These are phyloP conservation scores for Ornithoptera alexandrae DNA, from an alignment of 2,888 invertebrate genomes.

Conservation along the genomic window DNA sequence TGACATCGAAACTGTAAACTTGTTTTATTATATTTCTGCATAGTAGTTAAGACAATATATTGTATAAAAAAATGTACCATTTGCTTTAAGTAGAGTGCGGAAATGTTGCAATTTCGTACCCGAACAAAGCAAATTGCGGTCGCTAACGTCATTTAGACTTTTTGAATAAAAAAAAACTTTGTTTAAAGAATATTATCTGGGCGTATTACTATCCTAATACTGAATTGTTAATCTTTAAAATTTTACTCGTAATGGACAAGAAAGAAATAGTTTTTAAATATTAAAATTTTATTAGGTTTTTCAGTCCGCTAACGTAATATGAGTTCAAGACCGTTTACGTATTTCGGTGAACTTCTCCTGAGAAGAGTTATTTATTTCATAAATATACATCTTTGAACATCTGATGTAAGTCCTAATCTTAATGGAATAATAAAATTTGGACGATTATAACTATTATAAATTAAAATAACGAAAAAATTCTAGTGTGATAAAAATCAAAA, in stretches of 20 bases:
- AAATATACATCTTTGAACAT: too few species aligned
- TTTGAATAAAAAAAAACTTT: conserved; percentile 8
- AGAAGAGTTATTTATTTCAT: too few species aligned
- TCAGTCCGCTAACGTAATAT: too few species aligned
- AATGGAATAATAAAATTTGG: too few species aligned
- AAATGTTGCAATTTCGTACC: conserved; percentile 21
- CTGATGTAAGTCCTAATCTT: too few species aligned
- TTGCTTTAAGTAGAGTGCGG: not conserved
- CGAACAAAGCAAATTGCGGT: conserved; percentile 27
- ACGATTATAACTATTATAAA: too few species aligned
- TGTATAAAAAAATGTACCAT: not conserved
- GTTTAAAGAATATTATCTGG: not conserved
- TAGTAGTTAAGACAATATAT: not conserved
- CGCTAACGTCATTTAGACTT: conserved; percentile 7
- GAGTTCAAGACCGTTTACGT: too few species aligned
- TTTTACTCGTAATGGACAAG: not conserved
- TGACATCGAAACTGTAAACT: not conserved
- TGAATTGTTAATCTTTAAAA: not conserved
- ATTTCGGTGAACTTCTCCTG: too few species aligned
- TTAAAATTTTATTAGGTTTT: not conserved
- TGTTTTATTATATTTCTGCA: not conserved
- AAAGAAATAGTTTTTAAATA: not conserved
- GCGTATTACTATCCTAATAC: not conserved
- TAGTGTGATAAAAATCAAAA: too few species aligned
- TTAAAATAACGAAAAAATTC: too few species aligned